Base-by-base conservation (phyloP, 2,113 vertebrate species). In the Phalacrocorax pelagicus region DNA sequence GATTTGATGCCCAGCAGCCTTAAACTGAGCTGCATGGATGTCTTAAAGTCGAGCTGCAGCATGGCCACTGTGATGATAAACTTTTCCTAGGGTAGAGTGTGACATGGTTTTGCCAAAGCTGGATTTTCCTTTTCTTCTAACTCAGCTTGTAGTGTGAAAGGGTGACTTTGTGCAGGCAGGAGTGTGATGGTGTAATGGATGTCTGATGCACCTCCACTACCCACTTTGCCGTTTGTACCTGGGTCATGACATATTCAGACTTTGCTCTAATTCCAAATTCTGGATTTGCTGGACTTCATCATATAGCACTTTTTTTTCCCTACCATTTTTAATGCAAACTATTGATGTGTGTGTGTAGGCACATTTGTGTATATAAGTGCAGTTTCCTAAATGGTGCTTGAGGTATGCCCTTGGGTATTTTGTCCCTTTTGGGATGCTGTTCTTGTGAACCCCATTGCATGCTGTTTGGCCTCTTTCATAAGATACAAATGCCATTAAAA, bases 131-230 rank as follows among this genome's bases (percentile, higher is more conserved):
- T 86, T 70, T 75, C 42, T 61, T 89, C 26, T 42, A 34, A 11
- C 30, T 84, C 54, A 47, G 9, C 78, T 77, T 77, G 51, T 49
- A 40, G 78, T 2, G 8, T 47, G 40, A 74, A 58, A 38, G 36
- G 30, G 24, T 78, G 46, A 34, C 6, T 6, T 72, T 38, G 23
- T 66, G 38, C 57, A 54, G 30, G 38, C 22, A n/a, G 29, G 61
- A 52, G 38, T 4, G 36, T 47, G 46, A 26, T 74, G 36, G 20
- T 51, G 30, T 8, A 34, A 20, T 67, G 42, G 24, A 29, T 46
- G 11, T 11, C 30, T 2, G 0, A 19, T 27, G 32, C 34, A 12
- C 32, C 11, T 75, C 24, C 3, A 1, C 29, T 67, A 3, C 32
- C 30, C 0, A 1, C 57, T 67, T 69, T 51, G 46, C 46, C 2